Evolutionary conservation across 2,888 invertebrate genomes (phyloP).

Genomic region (Andrena marginata): DNA sequence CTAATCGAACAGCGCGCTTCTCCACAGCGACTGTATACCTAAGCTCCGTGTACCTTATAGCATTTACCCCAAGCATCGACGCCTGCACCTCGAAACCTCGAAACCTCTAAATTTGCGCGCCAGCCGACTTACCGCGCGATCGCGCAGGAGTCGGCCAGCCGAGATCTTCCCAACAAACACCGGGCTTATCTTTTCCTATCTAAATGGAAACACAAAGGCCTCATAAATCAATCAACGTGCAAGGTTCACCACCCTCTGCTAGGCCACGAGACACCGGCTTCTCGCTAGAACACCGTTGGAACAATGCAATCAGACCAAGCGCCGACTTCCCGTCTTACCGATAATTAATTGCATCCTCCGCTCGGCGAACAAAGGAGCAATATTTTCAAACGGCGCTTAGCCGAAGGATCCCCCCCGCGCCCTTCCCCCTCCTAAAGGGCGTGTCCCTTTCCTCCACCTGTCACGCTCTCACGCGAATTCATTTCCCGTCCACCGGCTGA

Average conservation of each 20-base stretch:
- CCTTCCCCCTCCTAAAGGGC: not conserved
- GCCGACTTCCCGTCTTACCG: slow-evolving; percentile 34
- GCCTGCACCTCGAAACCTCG: too few relatives aligned
- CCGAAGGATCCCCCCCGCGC: not conserved
- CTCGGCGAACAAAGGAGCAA: slow-evolving; percentile 26
- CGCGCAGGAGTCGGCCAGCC: not conserved
- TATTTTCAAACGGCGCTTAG: slow-evolving; percentile 4
- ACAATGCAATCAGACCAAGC: slow-evolving; percentile 38
- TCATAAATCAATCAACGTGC: slow-evolving; percentile 27
- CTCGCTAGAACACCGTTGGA: slow-evolving; percentile 29
- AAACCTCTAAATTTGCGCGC: too few relatives aligned
- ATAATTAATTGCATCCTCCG: slow-evolving; percentile 39
- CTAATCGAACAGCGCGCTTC: too few relatives aligned
- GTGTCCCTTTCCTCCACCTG: not conserved
- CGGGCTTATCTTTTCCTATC: slow-evolving; percentile 18
- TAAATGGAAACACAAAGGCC: slow-evolving; percentile 32
- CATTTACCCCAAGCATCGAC: too few relatives aligned
- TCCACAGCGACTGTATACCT: too few relatives aligned
- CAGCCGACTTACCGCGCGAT: too few relatives aligned
- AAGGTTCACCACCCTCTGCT: slow-evolving; percentile 26
- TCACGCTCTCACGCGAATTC: not conserved
- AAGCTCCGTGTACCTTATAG: too few relatives aligned
- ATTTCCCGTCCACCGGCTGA: slow-evolving; percentile 5
- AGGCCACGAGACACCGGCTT: slow-evolving; percentile 18
- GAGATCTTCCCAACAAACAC: not conserved